Percentiles rank a stretch among this genome's conserved stretches.
These are phyloP conservation scores for Ginglymostoma cirratum DNA, from an alignment of 2,113 vertebrate species.

Conservation along the genomic window DNA sequence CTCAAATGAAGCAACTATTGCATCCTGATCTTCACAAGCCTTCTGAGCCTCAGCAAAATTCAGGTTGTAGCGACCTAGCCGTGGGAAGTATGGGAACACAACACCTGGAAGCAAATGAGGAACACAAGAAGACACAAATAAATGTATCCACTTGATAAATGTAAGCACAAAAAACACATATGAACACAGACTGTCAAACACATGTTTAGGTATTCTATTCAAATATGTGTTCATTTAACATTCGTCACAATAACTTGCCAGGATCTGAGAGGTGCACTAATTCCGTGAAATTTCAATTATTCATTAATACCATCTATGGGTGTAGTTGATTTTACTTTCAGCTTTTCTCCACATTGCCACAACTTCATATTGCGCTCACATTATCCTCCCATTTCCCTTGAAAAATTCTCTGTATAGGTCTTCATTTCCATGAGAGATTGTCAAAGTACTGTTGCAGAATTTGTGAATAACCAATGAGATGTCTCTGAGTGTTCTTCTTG, in stretches of 20 bases:
- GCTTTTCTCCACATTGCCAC: not conserved
- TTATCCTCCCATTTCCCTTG: not conserved
- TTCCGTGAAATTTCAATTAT: not conserved
- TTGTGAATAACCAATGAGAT: not conserved
- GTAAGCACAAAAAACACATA: not conserved
- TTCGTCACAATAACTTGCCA: not conserved
- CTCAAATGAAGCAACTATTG: conserved; percentile 72
- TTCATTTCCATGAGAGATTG: not conserved
- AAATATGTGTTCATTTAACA: conserved; percentile 28
- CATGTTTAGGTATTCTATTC: not conserved
- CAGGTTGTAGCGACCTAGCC: conserved; percentile 76
- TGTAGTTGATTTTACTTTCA: not conserved
- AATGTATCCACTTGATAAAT: not conserved
- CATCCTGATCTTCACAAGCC: conserved; percentile 71
- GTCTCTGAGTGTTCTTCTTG: not conserved
- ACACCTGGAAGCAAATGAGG: conserved; percentile 61
- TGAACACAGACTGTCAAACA: not conserved
- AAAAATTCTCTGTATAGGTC: not conserved
- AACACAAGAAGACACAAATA: not conserved
- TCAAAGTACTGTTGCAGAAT: conserved; percentile 13
- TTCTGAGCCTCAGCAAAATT: conserved; percentile 69
- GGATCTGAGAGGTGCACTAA: too few species aligned
- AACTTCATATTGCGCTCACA: not conserved
- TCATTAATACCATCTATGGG: not conserved
- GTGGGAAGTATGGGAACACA: conserved; percentile 80